These are phyloP conservation scores for Chionomys nivalis DNA, from an alignment of 2,113 vertebrate genomes.

Conservation along the genomic window DNA sequence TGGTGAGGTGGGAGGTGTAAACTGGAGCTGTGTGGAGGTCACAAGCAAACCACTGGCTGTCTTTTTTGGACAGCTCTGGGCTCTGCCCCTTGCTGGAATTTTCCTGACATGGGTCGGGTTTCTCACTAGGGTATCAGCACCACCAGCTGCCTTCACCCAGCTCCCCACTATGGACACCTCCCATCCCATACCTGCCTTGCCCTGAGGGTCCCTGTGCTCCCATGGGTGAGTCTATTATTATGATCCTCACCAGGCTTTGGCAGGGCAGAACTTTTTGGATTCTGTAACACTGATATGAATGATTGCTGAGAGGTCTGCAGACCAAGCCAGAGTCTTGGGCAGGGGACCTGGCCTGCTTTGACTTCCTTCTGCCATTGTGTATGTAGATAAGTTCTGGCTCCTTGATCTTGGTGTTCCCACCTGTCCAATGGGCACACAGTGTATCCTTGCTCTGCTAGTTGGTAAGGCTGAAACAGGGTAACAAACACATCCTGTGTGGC, in stretches of 20 bases:
- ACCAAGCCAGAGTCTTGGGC: fast-evolving
- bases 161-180: fast-evolving
- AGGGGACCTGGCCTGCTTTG: no score
- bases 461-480: background rate
- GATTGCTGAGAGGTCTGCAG: background rate
- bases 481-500: fast-evolving
- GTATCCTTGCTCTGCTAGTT: fast-evolving
- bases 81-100: background rate
- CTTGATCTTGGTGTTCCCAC: background rate
- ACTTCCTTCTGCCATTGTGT: background rate
- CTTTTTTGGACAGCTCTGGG: background rate
- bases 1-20: background rate
- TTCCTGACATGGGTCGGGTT: background rate
- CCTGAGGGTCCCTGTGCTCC: background rate
- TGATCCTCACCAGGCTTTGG: background rate
- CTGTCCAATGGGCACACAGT: background rate
- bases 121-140: fast-evolving
- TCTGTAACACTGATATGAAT: fast-evolving
- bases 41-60: background rate
- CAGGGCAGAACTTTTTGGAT: background rate
- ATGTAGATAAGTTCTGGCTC: background rate
- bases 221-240: background rate
- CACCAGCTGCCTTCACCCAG: background rate
- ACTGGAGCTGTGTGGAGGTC: background rate
- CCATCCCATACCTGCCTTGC: background rate